Evolutionary conservation across 2,888 invertebrate genomes (phyloP).

Genomic region (Laothoe populi): DNA sequence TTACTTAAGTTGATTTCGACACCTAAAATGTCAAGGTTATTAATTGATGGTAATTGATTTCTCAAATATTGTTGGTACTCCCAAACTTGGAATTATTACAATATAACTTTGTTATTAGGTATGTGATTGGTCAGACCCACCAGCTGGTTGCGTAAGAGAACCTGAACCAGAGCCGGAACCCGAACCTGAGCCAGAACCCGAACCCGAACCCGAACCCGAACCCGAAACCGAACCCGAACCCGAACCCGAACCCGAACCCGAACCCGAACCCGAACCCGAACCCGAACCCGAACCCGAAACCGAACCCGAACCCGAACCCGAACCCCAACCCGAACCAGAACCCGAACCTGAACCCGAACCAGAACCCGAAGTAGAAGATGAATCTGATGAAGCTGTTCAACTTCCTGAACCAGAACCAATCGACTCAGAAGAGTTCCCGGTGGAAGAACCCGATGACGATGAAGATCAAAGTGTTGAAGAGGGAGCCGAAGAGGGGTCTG

Average conservation of each 20-base stretch:
- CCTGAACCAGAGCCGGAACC: constrained; percentile 62
- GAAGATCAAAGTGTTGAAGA: constrained; percentile 38
- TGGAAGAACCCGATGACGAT: constrained; percentile 35
- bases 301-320: constrained; percentile 58
- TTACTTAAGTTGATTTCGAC: no score
- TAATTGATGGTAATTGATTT: no score
- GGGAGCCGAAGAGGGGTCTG: constrained; percentile 45
- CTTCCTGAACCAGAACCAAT: constrained; percentile 45
- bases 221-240: constrained; percentile 59
- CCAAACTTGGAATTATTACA: no score
- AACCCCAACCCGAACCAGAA: constrained; percentile 45
- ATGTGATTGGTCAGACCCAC: constrained; percentile 66
- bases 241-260: constrained; percentile 60
- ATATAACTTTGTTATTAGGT: constrained; percentile 49
- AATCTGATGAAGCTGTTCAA: constrained; percentile 54
- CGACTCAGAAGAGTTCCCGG: constrained; percentile 53
- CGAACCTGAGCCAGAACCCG: constrained; percentile 56
- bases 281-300: constrained; percentile 68
- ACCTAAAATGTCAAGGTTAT: no score
- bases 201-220: constrained; percentile 58
- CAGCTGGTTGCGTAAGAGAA: constrained; percentile 51
- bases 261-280: constrained; percentile 62
- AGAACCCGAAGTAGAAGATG: constrained; percentile 51
- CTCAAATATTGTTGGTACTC: no score
- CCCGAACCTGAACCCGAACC: constrained; percentile 63